Conservation (phyloP, 2,113 vertebrate species). For the Ahaetulla prasina region DNA sequence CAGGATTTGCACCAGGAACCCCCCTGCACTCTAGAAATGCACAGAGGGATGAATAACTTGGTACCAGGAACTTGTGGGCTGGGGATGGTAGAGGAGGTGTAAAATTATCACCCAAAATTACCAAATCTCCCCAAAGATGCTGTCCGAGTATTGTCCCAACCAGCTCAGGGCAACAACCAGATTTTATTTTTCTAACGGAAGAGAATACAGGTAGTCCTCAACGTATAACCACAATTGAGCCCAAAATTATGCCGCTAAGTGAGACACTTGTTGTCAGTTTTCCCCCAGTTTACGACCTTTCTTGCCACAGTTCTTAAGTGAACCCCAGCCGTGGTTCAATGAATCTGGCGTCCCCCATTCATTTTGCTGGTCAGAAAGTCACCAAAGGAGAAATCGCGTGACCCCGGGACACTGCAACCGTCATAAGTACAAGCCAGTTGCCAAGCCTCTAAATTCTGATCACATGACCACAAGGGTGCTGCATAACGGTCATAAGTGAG, state of each 20-base stretch:
- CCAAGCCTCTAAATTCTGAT: fast-evolving
- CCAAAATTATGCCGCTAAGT: too few relatives aligned
- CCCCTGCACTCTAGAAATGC: not conserved
- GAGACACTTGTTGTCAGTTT: too few relatives aligned
- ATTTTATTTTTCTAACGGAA: too few relatives aligned
- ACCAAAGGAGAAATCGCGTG: not conserved
- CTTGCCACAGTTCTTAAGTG: too few relatives aligned
- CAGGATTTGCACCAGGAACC: not conserved
- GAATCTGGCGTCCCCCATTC: not conserved
- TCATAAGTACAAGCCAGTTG: not conserved
- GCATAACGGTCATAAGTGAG: not conserved
- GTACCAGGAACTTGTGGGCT: not conserved
- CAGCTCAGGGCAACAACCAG: not conserved
- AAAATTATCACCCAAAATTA: not conserved
- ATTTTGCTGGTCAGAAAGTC: not conserved
- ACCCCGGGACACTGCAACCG: not conserved
- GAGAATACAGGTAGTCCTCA: too few relatives aligned
- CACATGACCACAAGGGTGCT: fast-evolving
- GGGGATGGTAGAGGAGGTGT: not conserved
- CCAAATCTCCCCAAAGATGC: not conserved
- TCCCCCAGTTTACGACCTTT: not conserved
- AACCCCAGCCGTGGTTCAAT: not conserved
- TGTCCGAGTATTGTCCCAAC: not conserved
- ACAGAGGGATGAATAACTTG: not conserved
- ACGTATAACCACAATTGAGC: too few relatives aligned